Conservation (phyloP, 2,797 vertebrate species). For the Orestias chungarensis region DNA sequence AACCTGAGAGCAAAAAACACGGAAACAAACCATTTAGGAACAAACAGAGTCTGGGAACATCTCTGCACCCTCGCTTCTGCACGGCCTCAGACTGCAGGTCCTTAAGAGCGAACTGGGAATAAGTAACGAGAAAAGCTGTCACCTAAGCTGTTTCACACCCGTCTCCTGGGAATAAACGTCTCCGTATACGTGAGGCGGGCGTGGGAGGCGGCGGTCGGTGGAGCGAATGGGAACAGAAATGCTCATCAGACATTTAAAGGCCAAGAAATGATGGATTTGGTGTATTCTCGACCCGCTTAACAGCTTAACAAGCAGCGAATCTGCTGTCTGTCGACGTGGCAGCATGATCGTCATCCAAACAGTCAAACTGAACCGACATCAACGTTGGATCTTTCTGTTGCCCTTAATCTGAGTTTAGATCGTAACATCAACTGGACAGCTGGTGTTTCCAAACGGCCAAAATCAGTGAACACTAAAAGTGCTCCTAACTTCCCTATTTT, state of each 20-base stretch:
- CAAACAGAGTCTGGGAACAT: neutral
- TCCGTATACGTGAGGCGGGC: neutral
- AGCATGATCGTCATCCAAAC: neutral
- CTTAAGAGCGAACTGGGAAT: neutral
- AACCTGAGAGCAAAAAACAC: conserved; percentile 78
- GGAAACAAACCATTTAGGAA: conserved; percentile 16
- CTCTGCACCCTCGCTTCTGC: neutral
- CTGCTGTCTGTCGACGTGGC: neutral
- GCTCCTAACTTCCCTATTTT: neutral
- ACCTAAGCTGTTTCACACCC: conserved; percentile 2
- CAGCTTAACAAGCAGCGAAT: neutral
- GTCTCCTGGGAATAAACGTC: neutral
- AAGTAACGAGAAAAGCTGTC: conserved; percentile 2
- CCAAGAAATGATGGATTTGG: neutral
- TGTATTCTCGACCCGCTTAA: neutral
- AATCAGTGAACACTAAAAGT: neutral
- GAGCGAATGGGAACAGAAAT: neutral
- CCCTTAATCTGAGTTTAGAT: too few relatives aligned
- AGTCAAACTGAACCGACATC: neutral
- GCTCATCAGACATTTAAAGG: neutral
- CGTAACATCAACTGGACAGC: too few relatives aligned
- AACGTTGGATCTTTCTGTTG: neutral
- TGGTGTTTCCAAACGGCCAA: too few relatives aligned
- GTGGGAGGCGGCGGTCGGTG: neutral
- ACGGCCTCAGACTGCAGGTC: neutral